Evolutionary conservation across 2,888 invertebrate genomes (phyloP).

Genomic region (Monochamus alternatus): DNA sequence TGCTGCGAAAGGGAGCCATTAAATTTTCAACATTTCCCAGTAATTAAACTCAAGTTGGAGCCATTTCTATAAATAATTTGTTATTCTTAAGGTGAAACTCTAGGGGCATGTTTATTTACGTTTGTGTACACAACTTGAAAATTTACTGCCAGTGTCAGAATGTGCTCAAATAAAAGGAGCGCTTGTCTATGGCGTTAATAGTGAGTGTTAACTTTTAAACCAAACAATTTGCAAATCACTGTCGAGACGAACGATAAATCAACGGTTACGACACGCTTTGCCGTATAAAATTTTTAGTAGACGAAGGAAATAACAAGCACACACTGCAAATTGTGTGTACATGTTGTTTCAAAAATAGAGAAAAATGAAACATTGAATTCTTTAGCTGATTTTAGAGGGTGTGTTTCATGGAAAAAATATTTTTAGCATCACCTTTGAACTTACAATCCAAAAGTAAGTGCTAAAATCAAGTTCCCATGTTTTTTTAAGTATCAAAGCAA

Average conservation of each 20-base stretch:
- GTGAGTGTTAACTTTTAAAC: constrained; percentile 1
- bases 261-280: too few species aligned
- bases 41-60: constrained; percentile 6
- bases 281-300: too few species aligned
- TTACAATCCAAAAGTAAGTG: not conserved
- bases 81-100: constrained; percentile 12
- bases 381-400: too few species aligned
- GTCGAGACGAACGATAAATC: not conserved
- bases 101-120: constrained; percentile 6
- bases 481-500: too few species aligned
- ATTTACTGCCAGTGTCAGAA: constrained; percentile 10
- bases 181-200: constrained; percentile 3
- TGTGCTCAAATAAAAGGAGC: constrained; percentile 7
- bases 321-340: too few species aligned
- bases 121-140: constrained; percentile 1
- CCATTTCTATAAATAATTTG: constrained; percentile 13
- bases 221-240: not conserved
- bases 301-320: too few species aligned
- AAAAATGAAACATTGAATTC: too few species aligned
- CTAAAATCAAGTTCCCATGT: not conserved
- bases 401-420: too few species aligned
- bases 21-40: constrained; percentile 13
- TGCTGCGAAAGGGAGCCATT: not conserved
- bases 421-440: not conserved
- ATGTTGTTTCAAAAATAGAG: too few species aligned